Percentiles rank a stretch among this genome's conserved stretches.
These are phyloP conservation scores for Hirundichthys speculiger DNA, from an alignment of 2,113 vertebrate species.

Conservation along the genomic window DNA sequence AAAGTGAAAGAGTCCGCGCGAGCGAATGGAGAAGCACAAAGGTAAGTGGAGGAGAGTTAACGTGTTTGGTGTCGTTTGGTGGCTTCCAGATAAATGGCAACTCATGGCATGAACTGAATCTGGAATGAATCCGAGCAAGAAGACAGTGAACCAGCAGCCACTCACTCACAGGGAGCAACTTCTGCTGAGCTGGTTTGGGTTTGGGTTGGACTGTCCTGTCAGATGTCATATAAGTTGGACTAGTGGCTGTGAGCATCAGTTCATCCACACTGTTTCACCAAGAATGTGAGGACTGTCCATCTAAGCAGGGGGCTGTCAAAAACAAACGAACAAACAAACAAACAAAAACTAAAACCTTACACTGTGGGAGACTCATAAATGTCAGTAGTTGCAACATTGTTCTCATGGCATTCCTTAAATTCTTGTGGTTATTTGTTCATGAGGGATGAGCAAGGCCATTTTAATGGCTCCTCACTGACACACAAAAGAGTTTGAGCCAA, in stretches of 20 bases:
- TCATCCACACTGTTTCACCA: neutral
- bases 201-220: slow-evolving; percentile 3
- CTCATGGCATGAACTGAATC: no score
- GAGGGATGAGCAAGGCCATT: slow-evolving; percentile 63
- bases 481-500: slow-evolving; percentile 1
- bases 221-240: neutral
- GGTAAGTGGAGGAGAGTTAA: slow-evolving; percentile 60
- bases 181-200: neutral
- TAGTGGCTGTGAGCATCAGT: no score
- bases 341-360: no score
- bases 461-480: slow-evolving; percentile 49
- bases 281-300: neutral
- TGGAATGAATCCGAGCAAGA: no score
- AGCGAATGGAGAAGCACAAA: slow-evolving; percentile 83
- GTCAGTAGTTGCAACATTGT: slow-evolving; percentile 69
- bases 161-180: no score
- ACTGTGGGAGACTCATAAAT: slow-evolving; percentile 49
- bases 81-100: no score
- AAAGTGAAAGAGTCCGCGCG: slow-evolving; percentile 31
- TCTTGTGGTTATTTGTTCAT: slow-evolving; percentile 74
- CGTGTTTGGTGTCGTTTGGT: no score
- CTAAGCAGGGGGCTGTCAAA: slow-evolving; percentile 12
- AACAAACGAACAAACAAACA: no score
- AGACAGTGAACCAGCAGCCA: no score
- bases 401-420: slow-evolving; percentile 71